A percentile compares a stretch with the other conserved stretches of the same genome.
Conservation (phyloP, 37 sponge, comb jelly and placozoan genomes). For the Oscarella lobularis region DNA sequence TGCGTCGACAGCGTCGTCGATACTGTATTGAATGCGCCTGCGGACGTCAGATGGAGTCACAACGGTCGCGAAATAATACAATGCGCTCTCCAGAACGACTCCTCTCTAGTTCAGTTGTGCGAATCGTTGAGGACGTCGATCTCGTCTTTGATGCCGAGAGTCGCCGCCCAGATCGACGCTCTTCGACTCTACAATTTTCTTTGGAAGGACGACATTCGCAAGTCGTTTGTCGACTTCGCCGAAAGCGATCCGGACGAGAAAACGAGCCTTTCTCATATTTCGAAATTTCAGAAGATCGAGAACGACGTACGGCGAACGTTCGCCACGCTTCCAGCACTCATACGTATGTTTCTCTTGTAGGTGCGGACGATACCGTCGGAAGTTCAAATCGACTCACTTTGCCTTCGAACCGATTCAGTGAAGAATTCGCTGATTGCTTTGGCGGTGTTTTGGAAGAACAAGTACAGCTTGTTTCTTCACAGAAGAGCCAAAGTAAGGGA, state of each 20-base stretch:
- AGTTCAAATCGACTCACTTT: conserved; percentile 32
- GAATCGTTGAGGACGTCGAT: too few species aligned
- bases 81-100: too few species aligned
- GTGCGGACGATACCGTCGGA: conserved; percentile 27
- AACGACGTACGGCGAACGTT: conserved; percentile 12
- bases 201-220: conserved; percentile 73
- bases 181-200: conserved; percentile 36
- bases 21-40: conserved; percentile 2
- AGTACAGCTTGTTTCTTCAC: conserved; percentile 64
- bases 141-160: too few species aligned
- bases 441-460: conserved; percentile 54
- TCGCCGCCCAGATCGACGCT: too few species aligned
- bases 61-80: too few species aligned
- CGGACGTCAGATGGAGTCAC: too few species aligned
- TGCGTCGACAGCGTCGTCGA: background rate
- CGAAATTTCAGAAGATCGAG: conserved; percentile 32
- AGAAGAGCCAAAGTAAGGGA: conserved; percentile 61
- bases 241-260: conserved; percentile 12
- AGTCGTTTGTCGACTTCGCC: conserved; percentile 42
- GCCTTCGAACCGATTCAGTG: conserved; percentile 45
- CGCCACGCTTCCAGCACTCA: background rate
- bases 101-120: too few species aligned
- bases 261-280: conserved; percentile 22
- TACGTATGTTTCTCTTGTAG: background rate
- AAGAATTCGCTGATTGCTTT: conserved; percentile 55